Conservation (phyloP, 2,888 invertebrate species). For the Leptinotarsa tumamoca region DNA sequence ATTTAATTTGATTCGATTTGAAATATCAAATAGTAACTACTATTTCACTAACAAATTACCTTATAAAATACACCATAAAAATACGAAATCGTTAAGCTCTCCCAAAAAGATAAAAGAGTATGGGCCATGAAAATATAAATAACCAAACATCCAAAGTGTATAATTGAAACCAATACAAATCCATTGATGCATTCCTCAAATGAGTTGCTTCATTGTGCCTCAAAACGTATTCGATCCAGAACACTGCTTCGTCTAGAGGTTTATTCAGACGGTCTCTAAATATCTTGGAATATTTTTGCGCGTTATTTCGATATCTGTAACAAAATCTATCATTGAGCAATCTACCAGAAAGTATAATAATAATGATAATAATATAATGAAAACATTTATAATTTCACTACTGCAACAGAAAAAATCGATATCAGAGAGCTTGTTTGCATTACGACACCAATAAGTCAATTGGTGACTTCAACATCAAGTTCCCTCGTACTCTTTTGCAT, state of each 20-base stretch:
- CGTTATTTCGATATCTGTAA: slow-evolving; percentile 39
- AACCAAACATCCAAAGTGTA: slow-evolving; percentile 41
- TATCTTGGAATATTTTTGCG: slow-evolving; percentile 37
- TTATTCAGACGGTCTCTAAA: slow-evolving; percentile 33
- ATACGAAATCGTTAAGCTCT: neutral
- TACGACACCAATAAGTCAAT: too few relatives aligned
- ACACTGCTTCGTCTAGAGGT: slow-evolving; percentile 45
- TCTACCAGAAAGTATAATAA: too few relatives aligned
- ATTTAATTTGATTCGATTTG: too few relatives aligned
- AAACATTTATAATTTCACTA: too few relatives aligned
- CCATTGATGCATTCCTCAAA: slow-evolving; percentile 37
- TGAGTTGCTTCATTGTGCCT: slow-evolving; percentile 35
- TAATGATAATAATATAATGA: too few relatives aligned
- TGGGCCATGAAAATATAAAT: neutral
- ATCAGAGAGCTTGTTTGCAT: too few relatives aligned
- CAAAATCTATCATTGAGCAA: neutral
- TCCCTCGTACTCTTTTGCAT: too few relatives aligned
- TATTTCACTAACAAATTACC: too few relatives aligned
- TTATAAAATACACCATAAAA: too few relatives aligned
- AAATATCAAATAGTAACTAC: too few relatives aligned
- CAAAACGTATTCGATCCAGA: slow-evolving; percentile 46
- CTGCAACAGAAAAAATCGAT: too few relatives aligned
- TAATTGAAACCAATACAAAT: slow-evolving; percentile 44
- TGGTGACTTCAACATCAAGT: too few relatives aligned
- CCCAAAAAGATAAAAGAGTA: neutral